Percentiles rank a stretch among this genome's conserved stretches.
These are phyloP conservation scores for Oreochromis tanganicae DNA, from an alignment of 2,113 vertebrate genomes.

Conservation along the genomic window DNA sequence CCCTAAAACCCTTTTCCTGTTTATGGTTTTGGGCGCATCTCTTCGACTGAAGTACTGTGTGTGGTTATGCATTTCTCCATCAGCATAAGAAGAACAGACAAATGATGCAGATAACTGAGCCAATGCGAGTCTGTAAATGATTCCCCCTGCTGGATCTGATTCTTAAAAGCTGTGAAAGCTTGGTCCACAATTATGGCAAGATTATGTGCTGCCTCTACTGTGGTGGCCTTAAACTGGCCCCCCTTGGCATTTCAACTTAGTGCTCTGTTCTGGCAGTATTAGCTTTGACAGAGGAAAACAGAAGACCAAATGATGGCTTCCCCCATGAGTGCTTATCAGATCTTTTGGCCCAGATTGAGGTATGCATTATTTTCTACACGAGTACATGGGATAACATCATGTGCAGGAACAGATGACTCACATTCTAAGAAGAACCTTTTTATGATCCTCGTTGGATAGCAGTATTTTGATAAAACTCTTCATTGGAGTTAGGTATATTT, in stretches of 20 bases:
- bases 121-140: constrained; percentile 37
- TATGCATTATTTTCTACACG: constrained; percentile 1
- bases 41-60: not conserved
- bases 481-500: not conserved
- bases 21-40: constrained; percentile 27
- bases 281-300: not conserved
- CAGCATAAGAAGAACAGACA: constrained; percentile 22
- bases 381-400: not conserved
- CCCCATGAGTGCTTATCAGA: not conserved
- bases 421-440: not conserved
- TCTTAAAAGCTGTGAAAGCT: constrained; percentile 22
- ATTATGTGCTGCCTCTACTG: constrained; percentile 20
- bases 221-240: constrained; percentile 24
- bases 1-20: not conserved
- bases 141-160: constrained; percentile 37
- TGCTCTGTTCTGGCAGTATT: constrained; percentile 8
- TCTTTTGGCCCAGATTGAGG: constrained; percentile 9
- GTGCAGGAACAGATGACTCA: not conserved
- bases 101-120: constrained; percentile 5
- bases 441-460: not conserved
- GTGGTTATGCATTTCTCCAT: constrained; percentile 4
- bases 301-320: constrained; percentile 6
- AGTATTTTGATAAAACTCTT: not conserved
- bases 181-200: constrained; percentile 29
- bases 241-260: constrained; percentile 28